Evolutionary conservation across 2,797 vertebrate genomes (phyloP).

Genomic region (Nasua narica): DNA sequence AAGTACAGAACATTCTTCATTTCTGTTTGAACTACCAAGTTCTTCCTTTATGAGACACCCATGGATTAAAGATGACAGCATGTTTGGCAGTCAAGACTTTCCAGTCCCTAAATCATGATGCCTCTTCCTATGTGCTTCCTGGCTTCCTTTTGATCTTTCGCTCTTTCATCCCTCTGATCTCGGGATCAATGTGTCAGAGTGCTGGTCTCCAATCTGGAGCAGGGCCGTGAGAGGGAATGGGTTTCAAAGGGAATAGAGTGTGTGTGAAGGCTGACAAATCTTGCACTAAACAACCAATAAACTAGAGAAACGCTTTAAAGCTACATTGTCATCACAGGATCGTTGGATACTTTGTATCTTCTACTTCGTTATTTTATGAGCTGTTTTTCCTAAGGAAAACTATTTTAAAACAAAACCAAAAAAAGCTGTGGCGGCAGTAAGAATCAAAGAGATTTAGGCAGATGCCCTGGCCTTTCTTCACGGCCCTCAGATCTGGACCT

Average conservation of each 20-base stretch:
- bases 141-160: constrained; percentile 50
- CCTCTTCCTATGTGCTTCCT: not conserved
- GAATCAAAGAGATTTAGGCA: not conserved
- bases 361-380: not conserved
- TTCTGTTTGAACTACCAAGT: not conserved
- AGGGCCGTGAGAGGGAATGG: not conserved
- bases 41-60: not conserved
- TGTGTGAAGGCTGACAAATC: not conserved
- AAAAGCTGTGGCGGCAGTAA: not conserved
- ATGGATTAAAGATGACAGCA: constrained; percentile 20
- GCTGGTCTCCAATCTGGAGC: not conserved
- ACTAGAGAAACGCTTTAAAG: not conserved
- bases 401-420: not conserved
- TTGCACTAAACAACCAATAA: not conserved
- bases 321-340: not conserved
- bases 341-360: not conserved
- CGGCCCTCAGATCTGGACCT: not conserved
- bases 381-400: not conserved
- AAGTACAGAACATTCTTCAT: not conserved
- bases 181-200: constrained; percentile 32
- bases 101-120: not conserved
- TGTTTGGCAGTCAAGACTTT: not conserved
- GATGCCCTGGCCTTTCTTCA: not conserved
- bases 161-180: constrained; percentile 45
- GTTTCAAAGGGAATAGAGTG: not conserved